A percentile compares a stretch with the other conserved stretches of the same genome.
Evolutionary conservation across 2,888 invertebrate genomes (phyloP).

Genomic region (Tipula unca): DNA sequence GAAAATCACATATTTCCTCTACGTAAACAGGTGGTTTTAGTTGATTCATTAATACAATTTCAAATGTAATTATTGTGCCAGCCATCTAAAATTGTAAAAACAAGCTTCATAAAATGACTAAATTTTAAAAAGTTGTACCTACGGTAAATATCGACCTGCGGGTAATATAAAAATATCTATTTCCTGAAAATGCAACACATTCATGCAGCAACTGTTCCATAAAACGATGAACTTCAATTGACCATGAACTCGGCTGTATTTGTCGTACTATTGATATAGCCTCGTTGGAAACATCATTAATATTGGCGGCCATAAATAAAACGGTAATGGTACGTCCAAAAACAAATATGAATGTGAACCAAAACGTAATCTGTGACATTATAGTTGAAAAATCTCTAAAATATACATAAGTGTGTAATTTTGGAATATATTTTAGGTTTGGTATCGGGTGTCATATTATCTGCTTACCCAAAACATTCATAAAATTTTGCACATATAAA

Average conservation of each 20-base stretch:
- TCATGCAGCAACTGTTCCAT: slow-evolving; percentile 48
- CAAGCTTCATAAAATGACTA: neutral
- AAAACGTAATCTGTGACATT: slow-evolving; percentile 45
- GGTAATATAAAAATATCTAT: slow-evolving; percentile 50
- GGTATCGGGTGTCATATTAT: too few species aligned
- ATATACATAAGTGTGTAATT: neutral
- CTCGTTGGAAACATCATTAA: slow-evolving; percentile 45
- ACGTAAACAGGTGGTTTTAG: neutral
- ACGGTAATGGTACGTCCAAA: slow-evolving; percentile 44
- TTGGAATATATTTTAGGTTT: neutral
- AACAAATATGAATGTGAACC: slow-evolving; percentile 47
- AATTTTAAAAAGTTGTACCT: slow-evolving; percentile 27
- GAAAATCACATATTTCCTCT: neutral
- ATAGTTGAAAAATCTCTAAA: slow-evolving; percentile 33
- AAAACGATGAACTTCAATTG: slow-evolving; percentile 32
- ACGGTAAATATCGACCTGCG: slow-evolving; percentile 51
- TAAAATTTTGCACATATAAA: slow-evolving; percentile 66
- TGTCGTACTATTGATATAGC: slow-evolving; percentile 44
- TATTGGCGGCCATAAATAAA: slow-evolving; percentile 45
- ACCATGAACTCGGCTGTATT: slow-evolving; percentile 35
- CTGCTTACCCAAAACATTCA: slow-evolving; percentile 41
- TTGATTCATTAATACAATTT: neutral
- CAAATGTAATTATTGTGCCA: slow-evolving; percentile 1
- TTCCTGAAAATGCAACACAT: slow-evolving; percentile 49
- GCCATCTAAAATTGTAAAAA: neutral